phyloP scores from a whole-genome alignment of 2,888 invertebrate species.

The Philonicus albiceps region DNA sequence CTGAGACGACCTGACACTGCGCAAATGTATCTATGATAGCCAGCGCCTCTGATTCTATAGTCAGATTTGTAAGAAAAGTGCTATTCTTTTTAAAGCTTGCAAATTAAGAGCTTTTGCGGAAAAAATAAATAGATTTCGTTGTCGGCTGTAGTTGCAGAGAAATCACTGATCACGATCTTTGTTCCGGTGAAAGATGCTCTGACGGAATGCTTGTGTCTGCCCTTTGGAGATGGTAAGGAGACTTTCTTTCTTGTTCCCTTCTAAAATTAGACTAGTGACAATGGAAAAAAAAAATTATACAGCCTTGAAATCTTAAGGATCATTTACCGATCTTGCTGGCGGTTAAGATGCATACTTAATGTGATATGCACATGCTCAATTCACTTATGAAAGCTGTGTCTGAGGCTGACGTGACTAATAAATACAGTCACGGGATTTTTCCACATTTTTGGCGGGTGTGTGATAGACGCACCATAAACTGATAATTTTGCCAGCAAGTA shows the following conservation, averaged over 20 bases:
- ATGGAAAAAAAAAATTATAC: background rate
- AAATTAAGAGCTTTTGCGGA: background rate
- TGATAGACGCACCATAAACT: background rate
- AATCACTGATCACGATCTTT: background rate
- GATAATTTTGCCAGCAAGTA: background rate
- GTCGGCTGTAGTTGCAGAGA: background rate
- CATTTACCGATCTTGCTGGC: background rate
- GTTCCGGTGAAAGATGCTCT: background rate
- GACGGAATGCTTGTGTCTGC: background rate
- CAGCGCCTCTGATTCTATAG: background rate
- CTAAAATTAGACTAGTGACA: background rate
- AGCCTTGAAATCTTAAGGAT: background rate
- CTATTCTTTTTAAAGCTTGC: background rate
- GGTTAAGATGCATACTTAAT: background rate
- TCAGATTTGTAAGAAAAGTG: background rate
- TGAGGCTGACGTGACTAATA: background rate
- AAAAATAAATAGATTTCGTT: background rate
- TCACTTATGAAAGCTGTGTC: background rate
- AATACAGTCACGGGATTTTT: background rate
- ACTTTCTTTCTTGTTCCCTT: background rate
- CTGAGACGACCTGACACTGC: background rate
- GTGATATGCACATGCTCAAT: background rate
- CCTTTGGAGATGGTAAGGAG: background rate
- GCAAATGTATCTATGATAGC: background rate
- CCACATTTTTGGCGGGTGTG: background rate